Conservation (phyloP, 2,888 invertebrate species). For the Drosophila infuscata region DNA sequence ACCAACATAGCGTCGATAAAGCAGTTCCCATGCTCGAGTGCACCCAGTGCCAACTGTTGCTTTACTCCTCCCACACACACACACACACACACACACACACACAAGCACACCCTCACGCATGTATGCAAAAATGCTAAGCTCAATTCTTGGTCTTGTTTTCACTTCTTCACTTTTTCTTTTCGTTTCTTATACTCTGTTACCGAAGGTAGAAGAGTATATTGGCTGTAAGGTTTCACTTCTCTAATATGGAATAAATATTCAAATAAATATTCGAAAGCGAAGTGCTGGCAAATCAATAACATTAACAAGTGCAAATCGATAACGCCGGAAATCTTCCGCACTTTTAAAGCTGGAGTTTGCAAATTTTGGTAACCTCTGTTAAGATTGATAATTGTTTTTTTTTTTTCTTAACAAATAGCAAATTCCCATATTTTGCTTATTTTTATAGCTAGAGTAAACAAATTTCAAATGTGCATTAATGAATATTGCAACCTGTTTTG, state of each 20-base stretch:
- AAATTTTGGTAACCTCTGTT: too few relatives aligned
- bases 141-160: conserved; percentile 34
- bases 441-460: not conserved
- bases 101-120: not conserved
- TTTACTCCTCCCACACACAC: not conserved
- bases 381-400: too few relatives aligned
- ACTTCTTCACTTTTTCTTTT: conserved; percentile 2
- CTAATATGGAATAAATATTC: not conserved
- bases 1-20: conserved; percentile 71
- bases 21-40: conserved; percentile 61
- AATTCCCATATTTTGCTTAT: not conserved
- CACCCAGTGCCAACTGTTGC: conserved; percentile 53
- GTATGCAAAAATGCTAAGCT: conserved; percentile 48
- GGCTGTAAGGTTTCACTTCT: not conserved
- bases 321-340: not conserved
- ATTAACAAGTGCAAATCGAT: not conserved
- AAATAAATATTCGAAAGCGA: not conserved
- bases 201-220: not conserved
- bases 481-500: not conserved
- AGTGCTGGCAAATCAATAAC: not conserved
- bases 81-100: not conserved
- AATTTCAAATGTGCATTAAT: not conserved
- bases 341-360: not conserved
- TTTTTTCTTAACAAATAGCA: not conserved
- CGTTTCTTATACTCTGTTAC: not conserved